A percentile compares a stretch with the other conserved stretches of the same genome.
Conservation (phyloP, 2,888 invertebrate genomes). For the Andrena bicolor region DNA sequence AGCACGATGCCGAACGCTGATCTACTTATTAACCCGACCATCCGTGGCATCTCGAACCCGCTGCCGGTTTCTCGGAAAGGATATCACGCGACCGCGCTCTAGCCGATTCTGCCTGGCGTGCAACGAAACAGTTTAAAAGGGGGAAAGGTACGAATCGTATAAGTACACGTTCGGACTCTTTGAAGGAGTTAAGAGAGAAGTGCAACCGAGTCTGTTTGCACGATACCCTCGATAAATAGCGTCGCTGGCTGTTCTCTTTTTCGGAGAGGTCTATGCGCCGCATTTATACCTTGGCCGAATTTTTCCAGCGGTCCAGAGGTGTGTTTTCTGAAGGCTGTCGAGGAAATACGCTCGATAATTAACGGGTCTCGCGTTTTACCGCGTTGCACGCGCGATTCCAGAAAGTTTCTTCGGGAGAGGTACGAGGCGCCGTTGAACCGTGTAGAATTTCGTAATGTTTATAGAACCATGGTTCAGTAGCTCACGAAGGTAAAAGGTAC, state of each 20-base stretch:
- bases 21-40: constrained; percentile 54
- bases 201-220: background rate
- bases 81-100: constrained; percentile 41
- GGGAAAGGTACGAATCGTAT: constrained; percentile 16
- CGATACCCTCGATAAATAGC: constrained; percentile 21
- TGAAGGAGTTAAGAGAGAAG: constrained; percentile 11
- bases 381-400: constrained; percentile 5
- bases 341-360: constrained; percentile 27
- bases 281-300: constrained; percentile 2
- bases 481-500: too few species aligned
- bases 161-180: constrained; percentile 24
- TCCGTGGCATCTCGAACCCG: constrained; percentile 31
- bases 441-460: background rate
- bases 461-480: background rate
- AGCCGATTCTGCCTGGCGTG: constrained; percentile 26
- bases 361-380: background rate
- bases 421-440: background rate
- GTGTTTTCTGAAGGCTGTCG: background rate
- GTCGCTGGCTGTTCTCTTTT: background rate
- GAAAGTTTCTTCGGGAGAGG: background rate
- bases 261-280: background rate
- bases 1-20: constrained; percentile 16
- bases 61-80: constrained; percentile 38
- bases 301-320: background rate
- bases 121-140: constrained; percentile 11